Conservation (phyloP, 2,888 invertebrate genomes). For the Danaus chrysippus region DNA sequence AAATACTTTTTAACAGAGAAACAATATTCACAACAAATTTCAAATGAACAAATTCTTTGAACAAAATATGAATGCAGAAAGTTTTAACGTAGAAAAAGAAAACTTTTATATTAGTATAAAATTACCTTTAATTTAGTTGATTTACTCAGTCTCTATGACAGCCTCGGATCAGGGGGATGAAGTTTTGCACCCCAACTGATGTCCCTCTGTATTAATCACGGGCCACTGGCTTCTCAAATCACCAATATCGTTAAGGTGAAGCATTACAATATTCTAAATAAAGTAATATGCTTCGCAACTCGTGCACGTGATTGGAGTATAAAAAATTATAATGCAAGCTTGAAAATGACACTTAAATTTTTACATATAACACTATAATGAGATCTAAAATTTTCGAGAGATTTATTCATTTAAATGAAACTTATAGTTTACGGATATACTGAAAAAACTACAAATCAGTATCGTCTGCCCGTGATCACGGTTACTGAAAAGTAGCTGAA, state of each 20-base stretch:
- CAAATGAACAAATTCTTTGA: no score
- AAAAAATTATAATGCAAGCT: slow-evolving; percentile 16
- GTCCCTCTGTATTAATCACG: slow-evolving; percentile 66
- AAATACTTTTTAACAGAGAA: no score
- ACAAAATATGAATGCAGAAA: neutral
- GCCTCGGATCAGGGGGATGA: slow-evolving; percentile 30
- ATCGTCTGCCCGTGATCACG: no score
- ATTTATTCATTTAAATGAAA: no score
- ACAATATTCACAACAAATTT: no score
- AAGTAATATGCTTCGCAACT: slow-evolving; percentile 55
- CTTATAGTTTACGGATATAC: no score
- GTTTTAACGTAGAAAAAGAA: neutral
- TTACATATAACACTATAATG: slow-evolving; percentile 11
- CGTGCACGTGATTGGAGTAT: slow-evolving; percentile 56
- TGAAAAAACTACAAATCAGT: no score
- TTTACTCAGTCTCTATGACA: slow-evolving; percentile 24
- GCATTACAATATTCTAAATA: slow-evolving; percentile 63
- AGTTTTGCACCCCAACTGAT: slow-evolving; percentile 46
- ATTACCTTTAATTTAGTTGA: slow-evolving; percentile 18
- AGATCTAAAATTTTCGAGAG: no score
- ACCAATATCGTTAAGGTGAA: slow-evolving; percentile 52
- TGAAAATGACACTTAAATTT: neutral
- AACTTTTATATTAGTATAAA: slow-evolving; percentile 17
- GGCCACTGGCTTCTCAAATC: slow-evolving; percentile 50
- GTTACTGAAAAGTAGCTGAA: no score